Evolutionary conservation across 1,140 invertebrate genomes (phyloP), one percentile per base, ranked within the genome.

Genomic region (Cyclargus thomasi): DNA sequence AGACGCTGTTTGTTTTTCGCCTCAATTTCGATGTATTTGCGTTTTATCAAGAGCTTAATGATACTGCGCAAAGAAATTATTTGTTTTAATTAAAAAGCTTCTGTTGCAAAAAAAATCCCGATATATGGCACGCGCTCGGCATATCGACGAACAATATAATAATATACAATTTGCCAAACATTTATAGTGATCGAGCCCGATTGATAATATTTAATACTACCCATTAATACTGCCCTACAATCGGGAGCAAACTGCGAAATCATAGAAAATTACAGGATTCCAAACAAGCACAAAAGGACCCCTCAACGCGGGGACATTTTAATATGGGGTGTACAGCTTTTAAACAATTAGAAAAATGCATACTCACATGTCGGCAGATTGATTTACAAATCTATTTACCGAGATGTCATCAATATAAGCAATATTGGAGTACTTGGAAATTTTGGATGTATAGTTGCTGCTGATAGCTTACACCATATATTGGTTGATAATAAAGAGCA

Each of bases 201-300:
- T 59, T 21, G 17, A 59, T 59, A 18, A 21, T 55, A 20, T 62
- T 65, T 63, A 53, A 22, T 80, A 81, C 86, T 81, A 73, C 62
- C 79, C 47, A 72, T 77, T 69, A 70, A 65, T 75, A 79, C 78
- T 76, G 73, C 75, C 78, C 78, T 82, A 83, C 86, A 83, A 85
- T 72, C 74, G 67, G 79, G 77, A 76, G 67, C 80, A 82, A 85
- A 85, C 78, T 84, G 81, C 80, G 82, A 77, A 85, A 81, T 86
- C 85, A 79, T 82, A 83, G 82, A 79, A 88, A 87, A 89, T 89
- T 89, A 89, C 83, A 79, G 84, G 83, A 88, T 82, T 80, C 79
- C 76, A 83, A 85, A 87, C 83, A 86, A 81, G 72, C 73, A 87
- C 83, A 87, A 88, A 81, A 71, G 80, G 53, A 67, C 78, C 80